phyloP scores from a whole-genome alignment of 2,888 invertebrate species.

The Drosophila paucipuncta region DNA sequence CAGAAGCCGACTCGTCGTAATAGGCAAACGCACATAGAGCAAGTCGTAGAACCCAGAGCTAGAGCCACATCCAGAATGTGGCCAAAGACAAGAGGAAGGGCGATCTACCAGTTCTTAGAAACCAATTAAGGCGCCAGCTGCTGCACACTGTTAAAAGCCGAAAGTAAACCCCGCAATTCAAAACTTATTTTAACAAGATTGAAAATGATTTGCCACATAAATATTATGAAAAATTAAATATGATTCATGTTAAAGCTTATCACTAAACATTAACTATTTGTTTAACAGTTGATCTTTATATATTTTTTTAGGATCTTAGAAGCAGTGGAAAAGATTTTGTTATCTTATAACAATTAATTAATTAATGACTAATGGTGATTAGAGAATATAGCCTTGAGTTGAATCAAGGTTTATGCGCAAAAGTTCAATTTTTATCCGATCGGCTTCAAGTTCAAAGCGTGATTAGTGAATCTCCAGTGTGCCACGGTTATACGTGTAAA shows the following conservation, averaged over 20 bases:
- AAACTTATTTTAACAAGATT: neutral
- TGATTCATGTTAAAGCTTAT: neutral
- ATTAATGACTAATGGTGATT: neutral
- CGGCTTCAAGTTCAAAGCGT: neutral
- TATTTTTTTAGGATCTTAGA: neutral
- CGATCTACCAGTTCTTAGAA: constrained; percentile 68
- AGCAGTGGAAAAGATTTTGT: neutral
- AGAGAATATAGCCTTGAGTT: neutral
- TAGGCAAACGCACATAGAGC: constrained; percentile 63
- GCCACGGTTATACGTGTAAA: neutral
- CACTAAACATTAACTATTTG: neutral
- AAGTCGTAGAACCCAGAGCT: constrained; percentile 29
- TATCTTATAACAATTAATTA: neutral
- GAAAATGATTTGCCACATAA: neutral
- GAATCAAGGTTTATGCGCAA: neutral
- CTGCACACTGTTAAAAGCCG: constrained; percentile 49
- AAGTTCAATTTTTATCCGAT: neutral
- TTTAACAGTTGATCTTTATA: neutral
- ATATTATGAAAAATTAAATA: neutral
- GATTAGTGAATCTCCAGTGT: neutral
- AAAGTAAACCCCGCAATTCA: neutral
- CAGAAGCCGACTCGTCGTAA: constrained; percentile 43
- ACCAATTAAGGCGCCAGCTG: constrained; percentile 74
- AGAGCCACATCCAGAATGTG: constrained; percentile 40
- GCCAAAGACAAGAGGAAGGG: constrained; percentile 57